Conservation (phyloP, 2,113 vertebrate genomes). For the Ctenomys sociabilis region DNA sequence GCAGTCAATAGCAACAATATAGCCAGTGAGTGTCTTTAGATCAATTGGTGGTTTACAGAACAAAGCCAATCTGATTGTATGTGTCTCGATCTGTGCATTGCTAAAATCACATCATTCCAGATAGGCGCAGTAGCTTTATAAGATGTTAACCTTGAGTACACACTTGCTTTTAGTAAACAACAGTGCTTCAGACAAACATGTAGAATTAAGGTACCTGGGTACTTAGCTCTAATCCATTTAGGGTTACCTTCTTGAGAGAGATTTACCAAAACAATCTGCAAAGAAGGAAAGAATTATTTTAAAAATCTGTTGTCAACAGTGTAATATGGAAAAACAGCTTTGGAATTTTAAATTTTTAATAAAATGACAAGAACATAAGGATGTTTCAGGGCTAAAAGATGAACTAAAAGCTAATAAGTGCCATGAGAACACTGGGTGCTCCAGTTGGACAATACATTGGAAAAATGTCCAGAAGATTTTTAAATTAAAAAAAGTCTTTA, state of each 20-base stretch:
- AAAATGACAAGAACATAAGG: not conserved
- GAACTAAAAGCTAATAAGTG: not conserved
- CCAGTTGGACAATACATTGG: not conserved
- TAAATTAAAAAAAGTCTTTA: not conserved
- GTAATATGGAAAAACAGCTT: not conserved
- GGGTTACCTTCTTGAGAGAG: not conserved
- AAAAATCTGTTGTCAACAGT: not conserved
- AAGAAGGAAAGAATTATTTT: not conserved
- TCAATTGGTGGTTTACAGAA: not conserved
- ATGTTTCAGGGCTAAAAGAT: not conserved
- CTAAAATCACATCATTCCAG: not conserved
- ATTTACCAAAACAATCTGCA: not conserved
- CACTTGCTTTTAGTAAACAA: not conserved
- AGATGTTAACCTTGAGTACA: not conserved
- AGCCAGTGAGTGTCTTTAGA: too few species aligned
- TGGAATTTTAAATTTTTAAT: conserved; percentile 6
- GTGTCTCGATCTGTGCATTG: not conserved
- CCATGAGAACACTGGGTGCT: not conserved
- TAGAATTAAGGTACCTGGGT: not conserved
- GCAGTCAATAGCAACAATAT: not conserved
- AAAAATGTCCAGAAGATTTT: not conserved
- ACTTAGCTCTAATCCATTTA: not conserved
- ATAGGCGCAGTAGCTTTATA: not conserved
- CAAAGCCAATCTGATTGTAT: not conserved
- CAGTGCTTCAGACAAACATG: not conserved